Percentiles rank a stretch among this genome's conserved stretches.
Conservation (phyloP, 2,113 vertebrate species). For the Toxostoma redivivum region DNA sequence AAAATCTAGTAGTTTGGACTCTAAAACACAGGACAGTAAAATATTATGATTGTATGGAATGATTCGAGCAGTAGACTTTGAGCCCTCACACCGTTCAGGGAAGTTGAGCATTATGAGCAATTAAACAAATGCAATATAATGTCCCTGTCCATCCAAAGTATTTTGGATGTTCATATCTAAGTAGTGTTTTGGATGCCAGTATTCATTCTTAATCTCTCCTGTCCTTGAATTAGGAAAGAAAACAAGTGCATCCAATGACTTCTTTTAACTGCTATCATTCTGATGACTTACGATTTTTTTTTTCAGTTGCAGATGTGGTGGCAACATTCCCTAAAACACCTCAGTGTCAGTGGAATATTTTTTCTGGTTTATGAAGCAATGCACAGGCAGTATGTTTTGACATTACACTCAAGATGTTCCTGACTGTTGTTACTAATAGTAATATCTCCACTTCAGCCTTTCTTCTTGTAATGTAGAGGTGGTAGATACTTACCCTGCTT, state of each 20-base stretch:
- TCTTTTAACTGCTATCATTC: not conserved
- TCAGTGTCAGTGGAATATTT: not conserved
- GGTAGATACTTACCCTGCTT: not conserved
- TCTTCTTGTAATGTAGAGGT: not conserved
- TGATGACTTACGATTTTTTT: not conserved
- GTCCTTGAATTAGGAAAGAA: not conserved
- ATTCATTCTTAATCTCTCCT: not conserved
- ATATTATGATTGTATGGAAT: not conserved
- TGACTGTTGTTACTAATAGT: not conserved
- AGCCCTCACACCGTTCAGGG: not conserved
- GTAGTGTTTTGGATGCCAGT: not conserved
- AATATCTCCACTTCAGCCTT: not conserved
- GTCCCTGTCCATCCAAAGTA: not conserved
- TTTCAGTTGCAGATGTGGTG: not conserved
- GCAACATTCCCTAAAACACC: not conserved
- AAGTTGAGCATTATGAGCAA: not conserved
- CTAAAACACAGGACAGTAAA: not conserved
- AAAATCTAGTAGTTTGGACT: not conserved
- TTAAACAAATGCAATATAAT: not conserved
- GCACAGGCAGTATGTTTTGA: not conserved
- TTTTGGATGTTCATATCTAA: not conserved
- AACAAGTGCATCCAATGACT: not conserved
- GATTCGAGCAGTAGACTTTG: not conserved
- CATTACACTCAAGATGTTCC: not conserved
- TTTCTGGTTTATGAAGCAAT: not conserved